These are phyloP conservation scores for Bucorvus abyssinicus DNA, from an alignment of 2,797 vertebrate species.

Conservation along the genomic window DNA sequence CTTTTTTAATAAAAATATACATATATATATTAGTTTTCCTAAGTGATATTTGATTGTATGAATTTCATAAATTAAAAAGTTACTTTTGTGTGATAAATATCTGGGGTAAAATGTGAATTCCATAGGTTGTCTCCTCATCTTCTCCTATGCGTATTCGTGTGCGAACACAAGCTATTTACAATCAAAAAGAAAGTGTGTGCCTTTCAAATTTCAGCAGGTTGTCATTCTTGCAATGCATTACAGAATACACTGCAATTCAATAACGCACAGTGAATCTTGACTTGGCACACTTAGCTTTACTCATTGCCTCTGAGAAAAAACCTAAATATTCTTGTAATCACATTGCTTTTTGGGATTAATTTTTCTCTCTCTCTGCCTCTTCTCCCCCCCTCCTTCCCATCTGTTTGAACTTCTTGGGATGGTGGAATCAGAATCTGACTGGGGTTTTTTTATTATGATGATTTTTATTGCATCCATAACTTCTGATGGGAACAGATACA, in stretches of 20 bases:
- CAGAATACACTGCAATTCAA: background rate
- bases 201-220: background rate
- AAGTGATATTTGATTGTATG: background rate
- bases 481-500: background rate
- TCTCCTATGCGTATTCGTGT: rapidly evolving
- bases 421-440: background rate
- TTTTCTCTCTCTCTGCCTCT: background rate
- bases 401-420: background rate
- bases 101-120: background rate
- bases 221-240: background rate
- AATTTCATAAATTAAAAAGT: background rate
- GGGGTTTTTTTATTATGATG: too few relatives aligned
- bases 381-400: rapidly evolving
- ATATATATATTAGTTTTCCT: background rate
- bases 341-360: background rate
- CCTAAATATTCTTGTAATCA: background rate
- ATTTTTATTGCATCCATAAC: background rate
- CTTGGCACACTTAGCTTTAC: background rate
- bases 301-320: background rate
- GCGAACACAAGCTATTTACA: background rate
- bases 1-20: background rate
- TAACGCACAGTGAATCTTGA: background rate
- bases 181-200: background rate
- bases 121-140: background rate
- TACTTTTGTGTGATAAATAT: background rate